Evolutionary conservation across 2,888 invertebrate species (phyloP).

Genomic region (Limnephilus lunatus): DNA sequence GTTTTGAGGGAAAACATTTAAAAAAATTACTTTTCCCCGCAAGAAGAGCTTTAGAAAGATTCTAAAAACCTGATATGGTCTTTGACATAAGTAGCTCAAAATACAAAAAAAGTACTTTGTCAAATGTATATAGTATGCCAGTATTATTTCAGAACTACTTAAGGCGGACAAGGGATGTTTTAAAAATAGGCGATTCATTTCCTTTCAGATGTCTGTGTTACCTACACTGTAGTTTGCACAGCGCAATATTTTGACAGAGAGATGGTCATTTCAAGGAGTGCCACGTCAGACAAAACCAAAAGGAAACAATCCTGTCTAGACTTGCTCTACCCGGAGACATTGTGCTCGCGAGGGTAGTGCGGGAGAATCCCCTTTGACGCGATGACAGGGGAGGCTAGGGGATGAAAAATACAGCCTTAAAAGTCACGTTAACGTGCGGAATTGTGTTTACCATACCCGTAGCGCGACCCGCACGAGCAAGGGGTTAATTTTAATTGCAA

Average conservation of each 20-base stretch:
- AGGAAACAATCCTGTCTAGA: slow-evolving; percentile 30
- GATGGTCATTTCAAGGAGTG: slow-evolving; percentile 27
- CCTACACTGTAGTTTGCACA: background rate
- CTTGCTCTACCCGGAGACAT: background rate
- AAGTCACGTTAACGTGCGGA: background rate
- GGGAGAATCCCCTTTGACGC: background rate
- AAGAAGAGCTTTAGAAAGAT: too few species aligned
- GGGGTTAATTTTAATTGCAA: slow-evolving; percentile 9
- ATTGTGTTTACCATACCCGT: background rate
- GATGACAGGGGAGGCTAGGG: background rate
- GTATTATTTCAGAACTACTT: background rate
- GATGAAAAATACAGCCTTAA: slow-evolving; percentile 7
- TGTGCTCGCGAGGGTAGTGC: background rate
- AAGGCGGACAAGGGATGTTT: background rate
- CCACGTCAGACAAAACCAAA: slow-evolving; percentile 10
- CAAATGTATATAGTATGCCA: background rate
- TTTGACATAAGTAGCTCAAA: background rate
- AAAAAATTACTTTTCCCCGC: too few species aligned
- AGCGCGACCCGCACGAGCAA: background rate
- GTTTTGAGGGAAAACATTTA: too few species aligned
- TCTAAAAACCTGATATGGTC: background rate
- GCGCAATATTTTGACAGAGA: background rate
- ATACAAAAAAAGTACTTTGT: background rate
- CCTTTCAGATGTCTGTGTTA: background rate
- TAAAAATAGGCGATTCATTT: background rate